Percentiles rank a stretch among this genome's conserved stretches.
These are phyloP conservation scores for Mesochorus sp. DNA, from an alignment of 2,888 invertebrate genomes.

Conservation along the genomic window DNA sequence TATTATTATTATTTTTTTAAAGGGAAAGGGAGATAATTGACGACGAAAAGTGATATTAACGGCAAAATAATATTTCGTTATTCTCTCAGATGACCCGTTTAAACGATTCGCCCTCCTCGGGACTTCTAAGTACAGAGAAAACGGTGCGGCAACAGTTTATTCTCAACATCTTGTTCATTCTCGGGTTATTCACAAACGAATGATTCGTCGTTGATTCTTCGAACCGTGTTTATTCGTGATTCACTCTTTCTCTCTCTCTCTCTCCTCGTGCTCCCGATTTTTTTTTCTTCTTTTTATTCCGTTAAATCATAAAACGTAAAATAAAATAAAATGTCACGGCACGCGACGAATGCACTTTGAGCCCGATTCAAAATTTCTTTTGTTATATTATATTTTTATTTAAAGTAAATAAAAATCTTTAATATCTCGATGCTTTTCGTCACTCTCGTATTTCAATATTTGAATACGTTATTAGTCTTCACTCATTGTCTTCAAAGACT, in stretches of 20 bases:
- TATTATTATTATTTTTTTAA: neutral
- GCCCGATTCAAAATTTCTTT: neutral
- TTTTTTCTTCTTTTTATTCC: neutral
- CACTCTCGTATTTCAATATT: slow-evolving; percentile 20
- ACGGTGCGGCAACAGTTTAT: slow-evolving; percentile 76
- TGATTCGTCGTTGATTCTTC: slow-evolving; percentile 7
- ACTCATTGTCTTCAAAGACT: slow-evolving; percentile 1
- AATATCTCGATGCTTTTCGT: neutral
- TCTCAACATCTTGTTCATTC: slow-evolving; percentile 77
- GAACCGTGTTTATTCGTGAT: neutral
- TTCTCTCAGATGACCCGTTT: slow-evolving; percentile 75
- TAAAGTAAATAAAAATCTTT: neutral
- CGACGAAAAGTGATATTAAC: neutral
- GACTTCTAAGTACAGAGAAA: slow-evolving; percentile 80
- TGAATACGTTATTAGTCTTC: too few species aligned
- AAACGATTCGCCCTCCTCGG: slow-evolving; percentile 77
- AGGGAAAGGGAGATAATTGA: slow-evolving; percentile 12
- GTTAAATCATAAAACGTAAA: slow-evolving; percentile 74
- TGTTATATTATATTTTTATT: neutral
- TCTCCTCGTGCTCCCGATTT: neutral
- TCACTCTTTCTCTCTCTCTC: neutral
- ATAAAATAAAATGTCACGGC: slow-evolving; percentile 73
- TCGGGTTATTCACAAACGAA: slow-evolving; percentile 62
- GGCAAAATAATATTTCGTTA: neutral
- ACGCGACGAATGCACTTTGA: slow-evolving; percentile 69